Percentiles rank a stretch among this genome's conserved stretches.
Evolutionary conservation across 2,888 invertebrate species (phyloP).

Genomic region (Temnothorax ravouxi): DNA sequence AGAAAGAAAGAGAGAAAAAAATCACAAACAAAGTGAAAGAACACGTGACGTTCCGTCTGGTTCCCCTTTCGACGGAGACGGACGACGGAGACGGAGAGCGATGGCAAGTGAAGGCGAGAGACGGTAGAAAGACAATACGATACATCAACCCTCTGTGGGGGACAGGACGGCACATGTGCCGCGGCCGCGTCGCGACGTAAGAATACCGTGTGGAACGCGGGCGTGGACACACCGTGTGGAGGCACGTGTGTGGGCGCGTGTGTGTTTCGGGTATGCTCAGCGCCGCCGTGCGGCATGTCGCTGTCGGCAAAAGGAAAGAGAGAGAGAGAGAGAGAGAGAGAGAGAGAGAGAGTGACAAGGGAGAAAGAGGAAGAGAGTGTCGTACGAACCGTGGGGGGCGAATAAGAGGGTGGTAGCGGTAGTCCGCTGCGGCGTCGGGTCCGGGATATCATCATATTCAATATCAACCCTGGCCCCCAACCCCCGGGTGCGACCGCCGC

Average conservation of each 20-base stretch:
- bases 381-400: constrained; percentile 68
- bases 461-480: constrained; percentile 79
- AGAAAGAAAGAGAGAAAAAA: constrained; percentile 69
- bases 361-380: constrained; percentile 57
- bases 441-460: constrained; percentile 83
- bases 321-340: constrained; percentile 16
- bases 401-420: constrained; percentile 79
- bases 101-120: background rate
- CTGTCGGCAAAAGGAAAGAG: constrained; percentile 44
- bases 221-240: constrained; percentile 39
- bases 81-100: constrained; percentile 37
- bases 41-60: constrained; percentile 79
- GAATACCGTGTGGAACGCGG: constrained; percentile 42
- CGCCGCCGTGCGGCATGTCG: constrained; percentile 16
- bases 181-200: constrained; percentile 23
- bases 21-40: constrained; percentile 81
- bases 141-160: constrained; percentile 41
- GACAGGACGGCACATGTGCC: constrained; percentile 47
- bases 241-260: constrained; percentile 24
- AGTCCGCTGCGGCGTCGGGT: constrained; percentile 77
- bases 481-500: constrained; percentile 59
- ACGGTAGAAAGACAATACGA: constrained; percentile 14
- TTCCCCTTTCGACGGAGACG: constrained; percentile 74
- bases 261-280: constrained; percentile 20
- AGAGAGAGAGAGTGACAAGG: constrained; percentile 14